A percentile compares a stretch with the other conserved stretches of the same genome.
phyloP scores from a whole-genome alignment of 2,113 vertebrate species.

The Mungos mungo region DNA sequence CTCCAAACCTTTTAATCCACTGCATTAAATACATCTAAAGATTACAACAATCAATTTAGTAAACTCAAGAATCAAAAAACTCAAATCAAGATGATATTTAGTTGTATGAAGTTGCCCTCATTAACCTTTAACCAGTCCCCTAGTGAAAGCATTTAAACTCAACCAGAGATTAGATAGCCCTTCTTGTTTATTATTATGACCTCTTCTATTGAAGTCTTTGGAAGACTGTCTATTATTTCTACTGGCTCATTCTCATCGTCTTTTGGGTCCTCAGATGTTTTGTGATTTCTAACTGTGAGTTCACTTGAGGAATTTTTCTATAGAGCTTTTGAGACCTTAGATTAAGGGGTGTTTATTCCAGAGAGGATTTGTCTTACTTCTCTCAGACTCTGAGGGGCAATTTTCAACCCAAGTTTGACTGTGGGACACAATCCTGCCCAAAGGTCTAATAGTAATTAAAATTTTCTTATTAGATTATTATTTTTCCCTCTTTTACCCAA shows the following conservation, averaged over 20 bases:
- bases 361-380: background rate
- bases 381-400: background rate
- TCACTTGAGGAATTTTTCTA: background rate
- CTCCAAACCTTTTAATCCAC: background rate
- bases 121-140: background rate
- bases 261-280: background rate
- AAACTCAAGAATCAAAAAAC: background rate
- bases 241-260: background rate
- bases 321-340: background rate
- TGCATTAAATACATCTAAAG: background rate
- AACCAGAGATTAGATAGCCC: background rate
- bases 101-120: background rate
- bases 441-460: background rate
- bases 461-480: background rate
- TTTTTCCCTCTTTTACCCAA: background rate
- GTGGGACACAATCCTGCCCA: background rate
- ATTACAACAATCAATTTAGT: background rate
- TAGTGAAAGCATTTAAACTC: background rate
- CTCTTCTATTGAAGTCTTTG: background rate
- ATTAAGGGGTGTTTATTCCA: background rate
- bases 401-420: background rate
- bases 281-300: background rate
- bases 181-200: background rate
- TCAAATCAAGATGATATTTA: background rate
- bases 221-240: background rate